Conservation (phyloP, 2,113 vertebrate genomes). For the Ancistrus triradiatus region DNA sequence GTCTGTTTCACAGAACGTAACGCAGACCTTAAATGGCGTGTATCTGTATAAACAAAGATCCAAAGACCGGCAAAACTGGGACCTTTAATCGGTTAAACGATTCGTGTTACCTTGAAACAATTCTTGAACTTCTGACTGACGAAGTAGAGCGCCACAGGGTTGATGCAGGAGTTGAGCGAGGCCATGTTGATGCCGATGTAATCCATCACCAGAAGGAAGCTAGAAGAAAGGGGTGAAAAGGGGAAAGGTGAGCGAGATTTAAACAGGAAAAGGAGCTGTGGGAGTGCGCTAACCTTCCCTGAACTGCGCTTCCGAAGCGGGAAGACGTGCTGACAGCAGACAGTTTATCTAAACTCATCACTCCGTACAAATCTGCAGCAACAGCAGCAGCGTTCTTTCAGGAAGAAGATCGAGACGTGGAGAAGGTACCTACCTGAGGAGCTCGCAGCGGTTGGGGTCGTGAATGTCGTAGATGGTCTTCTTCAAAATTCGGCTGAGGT, state of each 20-base stretch:
- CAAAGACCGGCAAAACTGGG: no score
- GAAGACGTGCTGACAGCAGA: neutral
- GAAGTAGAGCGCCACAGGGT: conserved; percentile 88
- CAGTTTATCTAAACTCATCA: neutral
- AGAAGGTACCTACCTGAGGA: conserved; percentile 76
- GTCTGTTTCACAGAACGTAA: no score
- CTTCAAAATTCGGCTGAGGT: conserved; percentile 86
- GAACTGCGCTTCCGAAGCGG: neutral
- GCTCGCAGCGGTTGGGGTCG: conserved; percentile 81
- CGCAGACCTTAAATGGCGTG: no score
- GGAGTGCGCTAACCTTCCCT: conserved; percentile 47
- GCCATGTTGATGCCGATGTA: conserved; percentile 94
- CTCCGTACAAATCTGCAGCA: neutral
- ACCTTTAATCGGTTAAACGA: no score
- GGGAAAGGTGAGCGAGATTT: conserved; percentile 35
- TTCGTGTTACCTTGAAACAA: conserved; percentile 78
- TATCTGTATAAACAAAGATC: no score
- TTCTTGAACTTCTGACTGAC: conserved; percentile 92
- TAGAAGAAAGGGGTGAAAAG: conserved; percentile 35
- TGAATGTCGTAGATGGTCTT: conserved; percentile 79
- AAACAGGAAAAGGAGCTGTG: conserved; percentile 44
- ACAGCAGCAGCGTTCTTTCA: no score
- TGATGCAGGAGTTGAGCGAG: conserved; percentile 90
- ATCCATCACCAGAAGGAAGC: conserved; percentile 88
- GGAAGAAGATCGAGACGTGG: no score